Evolutionary conservation across 2,113 vertebrate species (phyloP), one percentile per base, ranked within the genome.

Genomic region (Procapra przewalskii): DNA sequence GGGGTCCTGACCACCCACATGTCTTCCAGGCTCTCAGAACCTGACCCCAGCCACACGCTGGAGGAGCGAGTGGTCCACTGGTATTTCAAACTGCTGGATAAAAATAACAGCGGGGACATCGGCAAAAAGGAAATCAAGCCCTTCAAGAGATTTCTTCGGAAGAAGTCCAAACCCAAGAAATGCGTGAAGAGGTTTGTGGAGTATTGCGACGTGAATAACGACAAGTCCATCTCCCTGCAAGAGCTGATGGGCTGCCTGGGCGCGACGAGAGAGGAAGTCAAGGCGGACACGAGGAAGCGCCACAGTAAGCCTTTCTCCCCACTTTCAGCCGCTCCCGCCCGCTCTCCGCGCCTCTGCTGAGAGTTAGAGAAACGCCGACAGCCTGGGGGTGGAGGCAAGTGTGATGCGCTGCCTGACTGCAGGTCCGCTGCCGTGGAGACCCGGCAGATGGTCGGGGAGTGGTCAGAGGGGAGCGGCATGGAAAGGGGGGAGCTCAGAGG

Each of bases 71-170:
- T 99, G 7, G 99, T 99, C 29, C 99, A 99, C 36, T 99, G 99
- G 99, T 99, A 99, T 97, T 99, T 99, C 98, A 99, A 99, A 64
- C 99, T 99, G 81, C 99, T 99, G 7, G 99, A 99, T 97, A 99
- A 99, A 98, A 99, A 99, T 95, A 98, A 99, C 94, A 99, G 99
- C 1, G 99, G 99, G 1, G 99, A 99, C 98, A 99, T 99, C 1
- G 99, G 99, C 90, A 99, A 99, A 97, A 99, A 99, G 97, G 99
- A 99, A 98, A 99, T 99, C 97, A 99, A 99, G 79, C 99, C 99
- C 9, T 99, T 99, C 98, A 99, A 99, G 98, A 99, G 99, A 57
- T 99, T 99, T 95, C 99, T 99, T 36, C 99, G 99, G 94, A 99
- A 99, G 97, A 99, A 99, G 87, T 99, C 99, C 92, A 99, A 99